Conservation (phyloP, 2,113 vertebrate species). For the Gambusia affinis region DNA sequence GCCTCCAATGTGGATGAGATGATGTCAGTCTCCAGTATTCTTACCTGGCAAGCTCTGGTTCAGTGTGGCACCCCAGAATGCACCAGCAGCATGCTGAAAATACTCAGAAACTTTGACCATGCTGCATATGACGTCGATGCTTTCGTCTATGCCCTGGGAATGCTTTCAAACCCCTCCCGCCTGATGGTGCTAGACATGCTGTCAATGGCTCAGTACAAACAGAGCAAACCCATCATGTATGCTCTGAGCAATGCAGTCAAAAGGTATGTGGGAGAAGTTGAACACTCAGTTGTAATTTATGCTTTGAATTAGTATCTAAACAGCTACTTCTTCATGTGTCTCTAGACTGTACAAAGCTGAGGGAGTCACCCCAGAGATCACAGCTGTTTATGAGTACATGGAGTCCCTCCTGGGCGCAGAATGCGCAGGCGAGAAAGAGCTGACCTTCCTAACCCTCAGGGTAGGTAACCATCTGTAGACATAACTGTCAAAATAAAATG, state of each 20-base stretch:
- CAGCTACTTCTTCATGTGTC: slow-evolving; percentile 10
- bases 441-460: slow-evolving; percentile 87
- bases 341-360: slow-evolving; percentile 79
- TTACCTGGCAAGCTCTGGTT: slow-evolving; percentile 85
- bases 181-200: slow-evolving; percentile 84
- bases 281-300: neutral
- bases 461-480: slow-evolving; percentile 64
- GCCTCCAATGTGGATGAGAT: slow-evolving; percentile 77
- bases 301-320: neutral
- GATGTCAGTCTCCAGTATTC: slow-evolving; percentile 64
- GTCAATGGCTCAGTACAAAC: slow-evolving; percentile 83
- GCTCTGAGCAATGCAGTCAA: slow-evolving; percentile 85
- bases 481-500: neutral
- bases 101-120: slow-evolving; percentile 74
- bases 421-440: slow-evolving; percentile 86
- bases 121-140: slow-evolving; percentile 79
- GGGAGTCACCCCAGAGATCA: slow-evolving; percentile 79
- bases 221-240: slow-evolving; percentile 87
- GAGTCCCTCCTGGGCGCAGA: slow-evolving; percentile 81
- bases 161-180: slow-evolving; percentile 82
- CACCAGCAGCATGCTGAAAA: slow-evolving; percentile 82
- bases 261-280: slow-evolving; percentile 78
- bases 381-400: slow-evolving; percentile 83
- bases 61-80: slow-evolving; percentile 94
- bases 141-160: slow-evolving; percentile 82